These are phyloP conservation scores for Eupithecia abbreviata DNA, from an alignment of 2,888 invertebrate species.

Conservation along the genomic window DNA sequence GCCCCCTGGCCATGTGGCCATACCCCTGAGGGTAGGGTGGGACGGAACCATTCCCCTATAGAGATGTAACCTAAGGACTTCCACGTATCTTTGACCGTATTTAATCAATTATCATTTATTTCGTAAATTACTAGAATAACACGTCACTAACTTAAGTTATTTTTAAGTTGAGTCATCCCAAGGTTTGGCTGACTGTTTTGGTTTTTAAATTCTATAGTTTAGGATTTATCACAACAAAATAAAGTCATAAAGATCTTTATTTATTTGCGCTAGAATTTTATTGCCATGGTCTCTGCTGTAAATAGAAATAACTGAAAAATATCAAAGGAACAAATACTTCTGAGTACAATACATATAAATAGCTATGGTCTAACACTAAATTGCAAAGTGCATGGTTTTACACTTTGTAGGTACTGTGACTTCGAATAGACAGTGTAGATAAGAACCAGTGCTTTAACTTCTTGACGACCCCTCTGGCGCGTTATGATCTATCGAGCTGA, in stretches of 20 bases:
- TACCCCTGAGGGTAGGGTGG: too few relatives aligned
- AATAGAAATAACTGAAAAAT: slow-evolving; percentile 22
- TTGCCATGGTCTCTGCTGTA: neutral
- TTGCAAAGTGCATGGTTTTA: slow-evolving; percentile 34
- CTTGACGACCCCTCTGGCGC: too few relatives aligned
- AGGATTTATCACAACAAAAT: neutral
- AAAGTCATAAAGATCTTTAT: neutral
- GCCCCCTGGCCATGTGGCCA: too few relatives aligned
- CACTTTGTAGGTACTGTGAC: neutral
- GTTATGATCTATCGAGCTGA: too few relatives aligned
- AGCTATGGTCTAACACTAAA: slow-evolving; percentile 34
- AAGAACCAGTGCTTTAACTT: neutral
- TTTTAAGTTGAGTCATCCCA: too few relatives aligned
- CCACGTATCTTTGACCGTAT: too few relatives aligned
- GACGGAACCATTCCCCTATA: too few relatives aligned
- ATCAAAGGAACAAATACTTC: slow-evolving; percentile 26
- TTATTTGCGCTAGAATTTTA: neutral
- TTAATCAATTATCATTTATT: too few relatives aligned
- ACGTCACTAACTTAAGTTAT: too few relatives aligned
- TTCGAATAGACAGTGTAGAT: neutral
- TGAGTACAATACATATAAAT: slow-evolving; percentile 28
- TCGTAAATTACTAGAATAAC: too few relatives aligned
- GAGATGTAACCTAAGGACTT: too few relatives aligned
- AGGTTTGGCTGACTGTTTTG: too few relatives aligned
- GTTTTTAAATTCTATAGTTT: neutral